Percentiles rank a stretch among this genome's conserved stretches.
Conservation (phyloP, 2,888 invertebrate species). For the Brachylomia viminalis region DNA sequence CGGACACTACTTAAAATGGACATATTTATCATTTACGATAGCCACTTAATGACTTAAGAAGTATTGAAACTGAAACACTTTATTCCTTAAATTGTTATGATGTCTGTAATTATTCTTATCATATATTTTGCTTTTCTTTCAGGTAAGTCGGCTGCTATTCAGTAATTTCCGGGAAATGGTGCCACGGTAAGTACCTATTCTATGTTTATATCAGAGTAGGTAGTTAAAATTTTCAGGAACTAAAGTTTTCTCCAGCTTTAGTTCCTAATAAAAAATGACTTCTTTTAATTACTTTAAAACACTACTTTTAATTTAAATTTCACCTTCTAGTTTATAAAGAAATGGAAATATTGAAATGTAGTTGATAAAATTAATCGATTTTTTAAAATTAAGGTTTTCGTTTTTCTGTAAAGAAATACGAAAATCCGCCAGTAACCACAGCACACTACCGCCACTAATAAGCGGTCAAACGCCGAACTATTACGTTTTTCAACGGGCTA, state of each 20-base stretch:
- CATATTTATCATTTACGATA: neutral
- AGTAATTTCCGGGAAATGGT: neutral
- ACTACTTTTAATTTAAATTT: too few relatives aligned
- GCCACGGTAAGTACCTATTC: slow-evolving; percentile 27
- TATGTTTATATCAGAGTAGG: neutral
- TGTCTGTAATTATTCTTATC: neutral
- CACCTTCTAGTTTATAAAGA: neutral
- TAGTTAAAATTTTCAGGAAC: neutral
- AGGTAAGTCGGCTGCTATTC: slow-evolving; percentile 45
- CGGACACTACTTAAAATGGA: too few relatives aligned
- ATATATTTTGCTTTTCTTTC: slow-evolving; percentile 21
- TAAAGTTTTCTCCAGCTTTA: neutral
- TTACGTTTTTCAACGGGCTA: slow-evolving; percentile 21
- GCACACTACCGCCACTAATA: slow-evolving; percentile 56
- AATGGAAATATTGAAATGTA: neutral
- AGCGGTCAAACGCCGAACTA: slow-evolving; percentile 53
- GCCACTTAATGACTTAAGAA: neutral
- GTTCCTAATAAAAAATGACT: too few relatives aligned
- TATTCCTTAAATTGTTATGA: neutral
- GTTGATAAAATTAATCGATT: neutral
- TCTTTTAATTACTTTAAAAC: too few relatives aligned
- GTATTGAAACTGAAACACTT: neutral
- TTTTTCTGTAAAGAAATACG: neutral
- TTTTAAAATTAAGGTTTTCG: neutral
- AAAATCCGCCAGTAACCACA: neutral